Percentiles rank a stretch among this genome's conserved stretches.
Conservation (phyloP, 2,797 vertebrate genomes). For the Peromyscus melanophrys region DNA sequence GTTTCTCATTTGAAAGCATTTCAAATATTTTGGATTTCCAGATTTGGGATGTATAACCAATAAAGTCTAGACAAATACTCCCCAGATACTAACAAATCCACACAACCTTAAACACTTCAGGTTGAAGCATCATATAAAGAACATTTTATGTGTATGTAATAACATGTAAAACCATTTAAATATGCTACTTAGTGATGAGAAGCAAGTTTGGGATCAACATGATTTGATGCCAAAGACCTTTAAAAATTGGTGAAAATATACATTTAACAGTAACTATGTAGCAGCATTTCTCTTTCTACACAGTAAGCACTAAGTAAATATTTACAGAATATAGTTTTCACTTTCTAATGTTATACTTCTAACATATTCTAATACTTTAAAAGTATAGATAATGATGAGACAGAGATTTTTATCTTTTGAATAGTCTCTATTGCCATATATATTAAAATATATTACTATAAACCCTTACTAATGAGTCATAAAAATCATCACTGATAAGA, state of each 20-base stretch:
- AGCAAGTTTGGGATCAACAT: slow-evolving; percentile 9
- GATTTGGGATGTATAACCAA: background rate
- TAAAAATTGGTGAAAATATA: background rate
- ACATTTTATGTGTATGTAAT: background rate
- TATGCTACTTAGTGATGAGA: background rate
- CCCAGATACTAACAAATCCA: background rate
- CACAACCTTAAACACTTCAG: background rate
- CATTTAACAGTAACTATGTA: background rate
- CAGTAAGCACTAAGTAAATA: background rate
- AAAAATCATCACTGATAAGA: slow-evolving; percentile 55
- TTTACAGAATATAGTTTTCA: slow-evolving; percentile 39
- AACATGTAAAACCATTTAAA: background rate
- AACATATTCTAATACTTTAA: background rate
- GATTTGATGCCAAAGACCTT: background rate
- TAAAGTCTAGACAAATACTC: background rate
- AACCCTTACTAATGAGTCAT: slow-evolving; percentile 8
- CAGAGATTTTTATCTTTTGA: slow-evolving; percentile 48
- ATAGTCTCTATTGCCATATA: background rate
- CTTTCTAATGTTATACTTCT: background rate
- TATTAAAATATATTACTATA: slow-evolving; percentile 54
- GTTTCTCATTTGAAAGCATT: background rate
- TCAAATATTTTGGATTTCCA: background rate
- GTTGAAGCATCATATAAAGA: background rate
- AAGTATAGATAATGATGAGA: background rate
- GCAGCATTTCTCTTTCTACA: background rate